Percentiles rank a stretch among this genome's conserved stretches.
phyloP scores from a whole-genome alignment of 2,113 vertebrate species.

The Opisthocomus hoazin region DNA sequence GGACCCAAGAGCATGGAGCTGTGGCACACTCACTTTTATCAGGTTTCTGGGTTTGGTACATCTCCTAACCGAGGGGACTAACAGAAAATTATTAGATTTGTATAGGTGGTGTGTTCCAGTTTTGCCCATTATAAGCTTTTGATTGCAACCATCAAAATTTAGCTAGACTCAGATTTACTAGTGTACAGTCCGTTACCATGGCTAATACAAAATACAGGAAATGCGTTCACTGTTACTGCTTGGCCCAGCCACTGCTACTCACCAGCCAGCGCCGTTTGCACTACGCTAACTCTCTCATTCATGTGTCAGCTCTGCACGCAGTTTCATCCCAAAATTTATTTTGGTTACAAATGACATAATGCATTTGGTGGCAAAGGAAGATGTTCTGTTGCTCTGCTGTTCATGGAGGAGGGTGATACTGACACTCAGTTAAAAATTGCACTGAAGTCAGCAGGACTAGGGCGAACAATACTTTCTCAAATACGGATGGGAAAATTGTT shows the following conservation, averaged over 20 bases:
- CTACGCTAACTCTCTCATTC: background rate
- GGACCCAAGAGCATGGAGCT: background rate
- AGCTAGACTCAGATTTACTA: background rate
- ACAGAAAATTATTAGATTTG: background rate
- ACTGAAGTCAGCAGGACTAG: background rate
- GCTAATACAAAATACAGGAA: background rate
- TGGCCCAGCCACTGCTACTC: background rate
- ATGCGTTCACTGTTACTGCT: background rate
- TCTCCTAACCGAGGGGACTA: background rate
- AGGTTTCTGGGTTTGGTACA: background rate
- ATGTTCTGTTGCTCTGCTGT: background rate
- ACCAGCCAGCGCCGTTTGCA: background rate
- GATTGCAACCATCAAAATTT: background rate
- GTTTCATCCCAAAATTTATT: background rate
- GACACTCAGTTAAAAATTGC: background rate
- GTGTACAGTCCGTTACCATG: background rate
- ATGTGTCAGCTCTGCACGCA: background rate
- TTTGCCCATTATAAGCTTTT: background rate
- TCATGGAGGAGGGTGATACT: background rate
- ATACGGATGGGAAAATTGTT: background rate
- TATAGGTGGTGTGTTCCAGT: background rate
- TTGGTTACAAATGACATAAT: background rate
- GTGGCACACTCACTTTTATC: accelerated
- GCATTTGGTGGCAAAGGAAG: background rate
- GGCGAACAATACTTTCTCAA: background rate